phyloP scores from a whole-genome alignment of 2,113 vertebrate species.

The Eupsittula cactorum region DNA sequence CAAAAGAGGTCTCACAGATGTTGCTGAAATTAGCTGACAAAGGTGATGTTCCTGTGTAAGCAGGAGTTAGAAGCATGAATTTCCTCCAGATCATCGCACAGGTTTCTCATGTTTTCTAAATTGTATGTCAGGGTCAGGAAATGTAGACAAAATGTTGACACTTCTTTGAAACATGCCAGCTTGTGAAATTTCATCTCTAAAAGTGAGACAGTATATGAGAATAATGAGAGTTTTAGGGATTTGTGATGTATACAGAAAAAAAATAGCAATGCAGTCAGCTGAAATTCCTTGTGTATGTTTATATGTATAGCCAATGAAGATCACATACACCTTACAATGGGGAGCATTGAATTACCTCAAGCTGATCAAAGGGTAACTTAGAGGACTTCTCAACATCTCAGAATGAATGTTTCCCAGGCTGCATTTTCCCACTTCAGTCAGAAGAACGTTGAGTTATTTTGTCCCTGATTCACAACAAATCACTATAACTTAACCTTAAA shows the following conservation, averaged over 20 bases:
- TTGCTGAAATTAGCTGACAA: background rate
- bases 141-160: background rate
- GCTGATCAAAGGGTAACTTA: constrained; percentile 21
- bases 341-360: constrained; percentile 1
- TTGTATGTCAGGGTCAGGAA: background rate
- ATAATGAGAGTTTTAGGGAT: background rate
- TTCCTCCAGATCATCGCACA: background rate
- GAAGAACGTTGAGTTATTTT: background rate
- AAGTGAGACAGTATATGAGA: background rate
- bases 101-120: background rate
- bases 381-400: constrained; percentile 3
- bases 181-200: background rate
- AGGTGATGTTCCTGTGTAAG: background rate
- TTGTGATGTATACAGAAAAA: background rate
- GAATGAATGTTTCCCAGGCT: background rate
- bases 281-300: background rate
- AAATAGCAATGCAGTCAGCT: background rate
- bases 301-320: background rate
- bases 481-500: background rate
- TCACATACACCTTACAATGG: background rate
- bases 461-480: background rate
- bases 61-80: background rate
- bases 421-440: background rate
- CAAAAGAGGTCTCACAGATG: background rate
- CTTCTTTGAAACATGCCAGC: background rate